Evolutionary conservation across 1,140 invertebrate genomes (phyloP).

Genomic region (Aleiodes sp.): DNA sequence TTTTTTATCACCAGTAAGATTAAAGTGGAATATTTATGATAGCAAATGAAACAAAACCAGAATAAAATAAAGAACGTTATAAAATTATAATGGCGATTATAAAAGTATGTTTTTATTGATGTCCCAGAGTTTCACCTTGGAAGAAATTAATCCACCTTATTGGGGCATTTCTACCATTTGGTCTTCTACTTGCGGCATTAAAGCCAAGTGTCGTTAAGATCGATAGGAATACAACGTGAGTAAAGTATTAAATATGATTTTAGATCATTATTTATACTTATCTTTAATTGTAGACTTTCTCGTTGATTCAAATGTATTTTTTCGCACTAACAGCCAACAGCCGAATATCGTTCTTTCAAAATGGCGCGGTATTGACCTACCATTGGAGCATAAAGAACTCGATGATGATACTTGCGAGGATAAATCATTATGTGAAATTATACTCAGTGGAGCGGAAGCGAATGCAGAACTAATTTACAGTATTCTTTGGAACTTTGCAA

Average conservation of each 20-base stretch:
- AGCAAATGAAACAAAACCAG: no score
- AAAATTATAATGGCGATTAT: constrained; percentile 6
- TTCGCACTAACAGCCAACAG: constrained; percentile 41
- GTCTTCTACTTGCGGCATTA: constrained; percentile 58
- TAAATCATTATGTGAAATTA: constrained; percentile 53
- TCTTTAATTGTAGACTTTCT: not conserved
- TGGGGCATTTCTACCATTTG: constrained; percentile 59
- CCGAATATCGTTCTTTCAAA: constrained; percentile 55
- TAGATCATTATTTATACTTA: not conserved
- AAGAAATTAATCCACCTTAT: constrained; percentile 59
- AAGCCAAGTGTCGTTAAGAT: constrained; percentile 54
- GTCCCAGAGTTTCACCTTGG: constrained; percentile 53
- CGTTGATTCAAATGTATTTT: constrained; percentile 1
- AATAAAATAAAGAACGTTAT: no score
- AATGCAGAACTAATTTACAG: constrained; percentile 50
- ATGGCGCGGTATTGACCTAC: constrained; percentile 49
- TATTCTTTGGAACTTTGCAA: constrained; percentile 51
- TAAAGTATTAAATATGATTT: no score
- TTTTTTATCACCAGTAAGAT: not conserved
- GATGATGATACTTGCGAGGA: constrained; percentile 48
- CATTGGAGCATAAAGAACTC: constrained; percentile 51
- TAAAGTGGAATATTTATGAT: constrained; percentile 21
- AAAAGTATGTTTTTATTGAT: constrained; percentile 23
- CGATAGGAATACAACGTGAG: constrained; percentile 51
- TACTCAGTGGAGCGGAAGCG: constrained; percentile 44